phyloP scores from a whole-genome alignment of 1,140 invertebrate genomes.

The Hestina assimilis region DNA sequence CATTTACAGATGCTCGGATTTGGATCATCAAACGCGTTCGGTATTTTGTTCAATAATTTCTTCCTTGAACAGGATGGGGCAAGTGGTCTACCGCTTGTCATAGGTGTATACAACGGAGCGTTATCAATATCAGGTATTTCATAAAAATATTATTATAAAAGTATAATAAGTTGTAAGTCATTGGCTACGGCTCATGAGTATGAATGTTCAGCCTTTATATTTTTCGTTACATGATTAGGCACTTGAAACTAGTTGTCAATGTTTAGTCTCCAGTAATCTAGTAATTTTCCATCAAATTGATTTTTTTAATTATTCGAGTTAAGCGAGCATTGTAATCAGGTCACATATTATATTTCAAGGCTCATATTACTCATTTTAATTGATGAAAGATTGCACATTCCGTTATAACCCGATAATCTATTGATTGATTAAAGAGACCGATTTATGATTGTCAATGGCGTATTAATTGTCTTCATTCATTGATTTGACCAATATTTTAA shows the following conservation, averaged over 20 bases:
- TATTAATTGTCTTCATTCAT: slow-evolving; percentile 23
- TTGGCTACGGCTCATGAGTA: too few species aligned
- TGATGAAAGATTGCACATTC: slow-evolving; percentile 22
- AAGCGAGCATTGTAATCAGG: slow-evolving; percentile 7
- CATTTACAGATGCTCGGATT: slow-evolving; percentile 77
- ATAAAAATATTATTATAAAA: background rate
- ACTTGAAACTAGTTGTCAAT: too few species aligned
- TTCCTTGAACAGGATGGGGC: slow-evolving; percentile 80
- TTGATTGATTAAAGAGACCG: slow-evolving; percentile 30
- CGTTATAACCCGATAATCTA: slow-evolving; percentile 23
- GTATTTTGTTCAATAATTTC: slow-evolving; percentile 82
- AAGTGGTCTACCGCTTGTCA: slow-evolving; percentile 80
- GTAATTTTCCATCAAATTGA: background rate
- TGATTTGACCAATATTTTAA: slow-evolving; percentile 40
- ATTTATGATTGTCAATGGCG: slow-evolving; percentile 28
- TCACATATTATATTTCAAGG: slow-evolving; percentile 16
- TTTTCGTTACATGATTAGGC: too few species aligned
- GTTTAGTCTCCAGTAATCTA: too few species aligned
- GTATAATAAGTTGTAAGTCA: background rate
- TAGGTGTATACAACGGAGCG: slow-evolving; percentile 80
- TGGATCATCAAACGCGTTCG: slow-evolving; percentile 81
- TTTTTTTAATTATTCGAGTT: background rate
- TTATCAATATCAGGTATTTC: slow-evolving; percentile 79
- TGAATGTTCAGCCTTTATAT: too few species aligned
- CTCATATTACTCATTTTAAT: slow-evolving; percentile 46